Evolutionary conservation across 2,797 vertebrate genomes (phyloP), one percentile per base, ranked within the genome.

Genomic region (Ispidina picta): DNA sequence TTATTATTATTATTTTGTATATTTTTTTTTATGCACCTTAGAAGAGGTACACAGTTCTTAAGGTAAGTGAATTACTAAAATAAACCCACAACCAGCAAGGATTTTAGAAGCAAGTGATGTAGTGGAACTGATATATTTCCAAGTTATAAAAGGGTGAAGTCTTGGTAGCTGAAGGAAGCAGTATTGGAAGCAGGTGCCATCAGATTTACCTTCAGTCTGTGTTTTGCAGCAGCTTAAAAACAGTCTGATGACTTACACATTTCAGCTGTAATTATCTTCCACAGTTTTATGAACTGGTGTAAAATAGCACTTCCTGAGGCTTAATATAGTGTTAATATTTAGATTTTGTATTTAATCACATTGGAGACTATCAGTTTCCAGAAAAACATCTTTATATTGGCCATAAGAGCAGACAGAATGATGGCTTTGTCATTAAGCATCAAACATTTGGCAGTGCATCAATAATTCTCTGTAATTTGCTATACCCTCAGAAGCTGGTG

Each of bases 391-490:
- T 98, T 98, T 98, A 97, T 98, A 97, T 97, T 96, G 96, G 94
- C 96, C 89, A 94, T 63, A 96, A 98, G 96, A 98, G 98, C 98
- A 98, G 97, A 98, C 96, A 98, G 97, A 98, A 97, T 96, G 97
- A 97, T 97, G 97, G 98, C 98, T 98, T 98, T 98, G 98, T 98
- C 98, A 98, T 98, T 98, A 98, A 97, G 96, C 98, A 98, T 98
- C 98, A 98, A 98, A 98, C 98, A 97, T 96, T 98, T 98, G 98
- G 97, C 97, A 97, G 97, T 91, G 97, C 98, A 98, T 99, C 98
- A 98, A 98, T 98, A 98, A 98, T 99, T 98, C 98, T 94, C 96
- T 98, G 98, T 98, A 98, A 98, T 98, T 98, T 98, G 96, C 98
- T 98, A 98, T 98, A 98, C 98, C 70, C 97, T 96, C 84, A 98